Evolutionary conservation across 2,888 invertebrate species (phyloP).

Genomic region (Mesorhabditis belari): DNA sequence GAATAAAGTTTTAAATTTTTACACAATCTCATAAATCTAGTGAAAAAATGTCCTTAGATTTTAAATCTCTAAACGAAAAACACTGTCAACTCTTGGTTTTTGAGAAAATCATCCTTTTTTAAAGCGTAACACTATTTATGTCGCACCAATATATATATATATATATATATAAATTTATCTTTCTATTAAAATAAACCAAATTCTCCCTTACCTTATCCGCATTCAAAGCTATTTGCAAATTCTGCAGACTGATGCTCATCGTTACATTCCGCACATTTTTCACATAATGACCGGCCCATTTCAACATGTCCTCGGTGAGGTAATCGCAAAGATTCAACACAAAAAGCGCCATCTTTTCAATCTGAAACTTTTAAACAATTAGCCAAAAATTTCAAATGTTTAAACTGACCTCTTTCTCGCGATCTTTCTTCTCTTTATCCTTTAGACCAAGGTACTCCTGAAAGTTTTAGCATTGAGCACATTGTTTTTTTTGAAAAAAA

Average conservation of each 20-base stretch:
- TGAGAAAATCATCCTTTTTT: no score
- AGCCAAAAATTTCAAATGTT: constrained; percentile 9
- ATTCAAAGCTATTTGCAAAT: constrained; percentile 93
- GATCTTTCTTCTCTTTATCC: constrained; percentile 26
- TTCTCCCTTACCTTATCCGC: constrained; percentile 80
- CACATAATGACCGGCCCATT: constrained; percentile 90
- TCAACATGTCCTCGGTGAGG: constrained; percentile 44
- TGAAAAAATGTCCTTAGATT: no score
- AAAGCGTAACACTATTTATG: no score
- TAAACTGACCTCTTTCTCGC: constrained; percentile 24
- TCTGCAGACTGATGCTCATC: constrained; percentile 80
- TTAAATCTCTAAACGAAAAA: no score
- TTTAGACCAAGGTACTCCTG: constrained; percentile 18
- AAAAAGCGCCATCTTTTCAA: neutral
- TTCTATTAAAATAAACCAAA: no score
- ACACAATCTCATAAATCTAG: no score
- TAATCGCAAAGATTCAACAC: neutral
- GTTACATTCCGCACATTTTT: constrained; percentile 77
- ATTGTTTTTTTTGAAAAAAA: neutral
- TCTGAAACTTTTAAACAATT: neutral
- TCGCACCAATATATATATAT: no score
- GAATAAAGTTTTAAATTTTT: no score
- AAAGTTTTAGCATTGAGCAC: neutral
- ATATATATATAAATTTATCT: no score
- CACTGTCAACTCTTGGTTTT: no score